Evolutionary conservation across 2,888 invertebrate genomes (phyloP).

Genomic region (Drosophila tripunctata): DNA sequence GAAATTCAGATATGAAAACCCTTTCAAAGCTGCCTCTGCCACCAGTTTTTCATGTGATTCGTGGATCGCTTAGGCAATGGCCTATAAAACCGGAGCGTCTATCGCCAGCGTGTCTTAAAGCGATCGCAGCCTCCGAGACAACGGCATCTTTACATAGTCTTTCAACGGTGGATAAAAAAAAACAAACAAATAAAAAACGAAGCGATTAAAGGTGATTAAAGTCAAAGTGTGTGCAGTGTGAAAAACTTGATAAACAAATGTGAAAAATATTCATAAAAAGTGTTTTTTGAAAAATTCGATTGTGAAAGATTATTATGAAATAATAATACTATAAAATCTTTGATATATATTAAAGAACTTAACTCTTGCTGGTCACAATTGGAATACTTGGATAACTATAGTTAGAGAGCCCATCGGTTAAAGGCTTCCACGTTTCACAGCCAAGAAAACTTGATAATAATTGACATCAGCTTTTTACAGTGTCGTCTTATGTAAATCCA

Average conservation of each 20-base stretch:
- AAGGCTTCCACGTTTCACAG: not conserved
- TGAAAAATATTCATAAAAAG: too few species aligned
- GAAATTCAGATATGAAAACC: conserved; percentile 15
- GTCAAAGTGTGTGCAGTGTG: conserved; percentile 3
- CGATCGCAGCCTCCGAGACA: conserved; percentile 39
- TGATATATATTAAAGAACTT: too few species aligned
- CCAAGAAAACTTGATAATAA: not conserved
- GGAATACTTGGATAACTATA: too few species aligned
- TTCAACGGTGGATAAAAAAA: not conserved
- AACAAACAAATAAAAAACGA: conserved; percentile 9
- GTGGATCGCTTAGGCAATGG: conserved; percentile 11
- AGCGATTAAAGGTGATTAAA: conserved; percentile 44
- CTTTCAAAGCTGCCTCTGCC: conserved; percentile 3
- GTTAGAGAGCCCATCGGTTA: too few species aligned
- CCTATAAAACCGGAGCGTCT: conserved; percentile 58
- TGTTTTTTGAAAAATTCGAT: not conserved
- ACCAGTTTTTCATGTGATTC: conserved; percentile 43
- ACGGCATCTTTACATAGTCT: conserved; percentile 40
- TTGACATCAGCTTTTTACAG: not conserved
- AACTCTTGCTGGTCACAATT: too few species aligned
- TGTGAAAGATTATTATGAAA: not conserved
- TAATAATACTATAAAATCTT: too few species aligned
- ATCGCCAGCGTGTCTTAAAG: conserved; percentile 53
- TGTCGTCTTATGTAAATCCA: conserved; percentile 3
- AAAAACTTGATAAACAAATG: not conserved